Base-by-base conservation (phyloP, 2,888 invertebrate genomes). In the Heliconius erato region DNA sequence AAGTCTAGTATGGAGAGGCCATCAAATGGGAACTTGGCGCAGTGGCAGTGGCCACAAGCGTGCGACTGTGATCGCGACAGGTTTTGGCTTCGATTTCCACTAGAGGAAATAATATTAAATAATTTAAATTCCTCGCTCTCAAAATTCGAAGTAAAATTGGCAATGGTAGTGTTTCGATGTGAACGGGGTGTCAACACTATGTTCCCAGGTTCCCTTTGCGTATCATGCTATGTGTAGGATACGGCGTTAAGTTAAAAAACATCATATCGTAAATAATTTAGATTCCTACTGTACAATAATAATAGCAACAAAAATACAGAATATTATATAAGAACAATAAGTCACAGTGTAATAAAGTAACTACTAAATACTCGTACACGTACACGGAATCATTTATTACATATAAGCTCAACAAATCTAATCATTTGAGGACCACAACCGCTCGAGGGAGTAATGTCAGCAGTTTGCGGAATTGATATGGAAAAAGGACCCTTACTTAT, bases 371-470 rank as follows among this genome's bases (percentile, higher is more conserved):
- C n/a, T 26, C 7, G 32, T 32, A 32, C 40, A 23, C n/a, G 32
- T n/a, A 63, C 35, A 3, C 32, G 32, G 32, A 32, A 32, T 32
- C 32, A 32, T 32, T 32, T 32, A 32, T 32, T 32, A 32, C 32
- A 32, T 32, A 32, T 32, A 32, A 32, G 32, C 32, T n/a, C n/a
- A n/a, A 63, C n/a, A 63, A 76, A 76, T 63, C 35, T 76, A 63
- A 76, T 76, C 35, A 59, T 32, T 63, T 35, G 14, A 3, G 14
- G 59, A 16, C 59, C 76, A 35, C 76, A 32, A 35, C 59, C 59
- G 19, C 35, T 59, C 76, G 59, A 16, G 76, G 59, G 59, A 76
- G n/a, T 59, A n/a, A 63, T 23, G 59, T 76, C 76, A 76, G 76
- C 76, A 16, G 59, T 76, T 63, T 76, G 14, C 16, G n/a, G 76